A percentile compares a stretch with the other conserved stretches of the same genome.
Conservation (phyloP, 2,797 vertebrate genomes). For the Hirundo rustica region DNA sequence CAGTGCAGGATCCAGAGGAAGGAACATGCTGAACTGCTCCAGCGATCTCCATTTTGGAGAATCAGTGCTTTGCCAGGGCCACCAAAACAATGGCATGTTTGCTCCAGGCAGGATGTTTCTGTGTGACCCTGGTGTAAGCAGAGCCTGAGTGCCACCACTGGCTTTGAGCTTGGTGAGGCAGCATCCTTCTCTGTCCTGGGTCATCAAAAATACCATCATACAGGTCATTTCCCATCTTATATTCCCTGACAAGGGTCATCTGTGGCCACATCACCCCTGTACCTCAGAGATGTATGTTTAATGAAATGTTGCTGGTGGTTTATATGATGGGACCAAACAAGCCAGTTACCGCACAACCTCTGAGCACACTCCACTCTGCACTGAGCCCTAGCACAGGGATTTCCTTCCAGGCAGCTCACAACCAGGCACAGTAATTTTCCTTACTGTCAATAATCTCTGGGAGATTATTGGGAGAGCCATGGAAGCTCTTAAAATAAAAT, state of each 20-base stretch:
- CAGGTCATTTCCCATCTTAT: accelerated
- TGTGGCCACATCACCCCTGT: accelerated
- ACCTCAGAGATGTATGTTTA: background rate
- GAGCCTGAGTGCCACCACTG: background rate
- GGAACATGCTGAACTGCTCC: background rate
- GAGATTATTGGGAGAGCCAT: background rate
- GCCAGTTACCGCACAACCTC: background rate
- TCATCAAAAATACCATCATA: background rate
- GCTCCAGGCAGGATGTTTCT: background rate
- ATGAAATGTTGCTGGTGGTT: background rate
- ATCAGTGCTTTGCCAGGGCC: background rate
- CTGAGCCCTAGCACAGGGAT: background rate
- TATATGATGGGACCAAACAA: background rate
- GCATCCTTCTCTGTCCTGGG: background rate
- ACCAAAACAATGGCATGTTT: background rate
- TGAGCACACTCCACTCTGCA: background rate
- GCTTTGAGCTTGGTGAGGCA: background rate
- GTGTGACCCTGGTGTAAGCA: accelerated
- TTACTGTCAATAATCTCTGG: background rate
- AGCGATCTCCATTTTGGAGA: accelerated
- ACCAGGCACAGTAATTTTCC: accelerated
- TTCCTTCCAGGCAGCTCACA: background rate
- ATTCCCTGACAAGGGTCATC: background rate
- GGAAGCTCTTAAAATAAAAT: background rate
- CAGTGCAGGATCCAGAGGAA: background rate